Conservation (phyloP, 2,113 vertebrate genomes). For the Xyliphius kryptos region DNA sequence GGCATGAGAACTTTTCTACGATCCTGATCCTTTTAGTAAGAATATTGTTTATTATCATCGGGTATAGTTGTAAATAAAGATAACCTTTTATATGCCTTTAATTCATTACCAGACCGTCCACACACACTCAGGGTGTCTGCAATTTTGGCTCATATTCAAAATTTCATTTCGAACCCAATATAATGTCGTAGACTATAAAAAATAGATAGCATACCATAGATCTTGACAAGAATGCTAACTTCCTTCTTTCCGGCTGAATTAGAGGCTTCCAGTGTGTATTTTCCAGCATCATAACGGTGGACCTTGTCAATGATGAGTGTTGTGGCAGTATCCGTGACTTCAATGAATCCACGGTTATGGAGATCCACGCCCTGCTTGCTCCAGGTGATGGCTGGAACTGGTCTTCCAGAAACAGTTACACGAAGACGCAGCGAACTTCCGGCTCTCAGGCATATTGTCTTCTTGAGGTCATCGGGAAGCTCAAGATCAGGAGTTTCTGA, state of each 20-base stretch:
- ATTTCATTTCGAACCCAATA: too few relatives aligned
- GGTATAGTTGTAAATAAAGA: too few relatives aligned
- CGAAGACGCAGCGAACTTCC: conserved; percentile 82
- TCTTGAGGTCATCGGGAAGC: conserved; percentile 88
- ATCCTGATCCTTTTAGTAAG: too few relatives aligned
- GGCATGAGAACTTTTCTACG: too few relatives aligned
- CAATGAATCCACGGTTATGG: conserved; percentile 83
- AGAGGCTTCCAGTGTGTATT: conserved; percentile 87
- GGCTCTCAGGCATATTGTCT: conserved; percentile 88
- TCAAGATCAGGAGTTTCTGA: conserved; percentile 95
- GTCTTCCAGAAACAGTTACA: conserved; percentile 83
- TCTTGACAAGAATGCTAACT: conserved; percentile 86
- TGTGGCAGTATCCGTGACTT: conserved; percentile 79
- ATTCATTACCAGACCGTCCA: too few relatives aligned
- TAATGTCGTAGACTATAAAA: too few relatives aligned
- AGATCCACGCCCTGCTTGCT: conserved; percentile 85
- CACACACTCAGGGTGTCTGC: not conserved
- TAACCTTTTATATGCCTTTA: too few relatives aligned
- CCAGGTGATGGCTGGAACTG: conserved; percentile 81
- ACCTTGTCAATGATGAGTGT: conserved; percentile 91
- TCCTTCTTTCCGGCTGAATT: conserved; percentile 95
- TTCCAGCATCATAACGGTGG: conserved; percentile 93
- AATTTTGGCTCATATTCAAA: too few relatives aligned
- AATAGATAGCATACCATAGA: too few relatives aligned
- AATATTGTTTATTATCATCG: too few relatives aligned